phyloP scores from a whole-genome alignment of 2,113 vertebrate species.

The Chelonoidis abingdonii region DNA sequence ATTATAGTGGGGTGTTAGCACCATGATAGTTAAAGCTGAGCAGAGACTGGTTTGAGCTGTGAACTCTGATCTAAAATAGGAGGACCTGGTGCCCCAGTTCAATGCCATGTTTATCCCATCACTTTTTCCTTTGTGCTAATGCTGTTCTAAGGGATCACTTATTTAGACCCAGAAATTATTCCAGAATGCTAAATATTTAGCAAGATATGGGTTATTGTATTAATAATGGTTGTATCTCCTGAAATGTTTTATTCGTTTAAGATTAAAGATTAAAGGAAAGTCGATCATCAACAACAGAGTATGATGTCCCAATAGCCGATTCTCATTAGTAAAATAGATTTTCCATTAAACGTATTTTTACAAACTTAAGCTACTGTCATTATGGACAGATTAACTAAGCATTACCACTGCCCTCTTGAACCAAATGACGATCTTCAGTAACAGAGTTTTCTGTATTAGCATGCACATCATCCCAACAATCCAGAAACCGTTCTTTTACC shows the following conservation, averaged over 20 bases:
- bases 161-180: background rate
- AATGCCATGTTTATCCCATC: background rate
- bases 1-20: background rate
- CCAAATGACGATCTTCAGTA: background rate
- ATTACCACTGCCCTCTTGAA: background rate
- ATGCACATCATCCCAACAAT: background rate
- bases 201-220: background rate
- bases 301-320: background rate
- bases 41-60: background rate
- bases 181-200: background rate
- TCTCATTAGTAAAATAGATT: background rate
- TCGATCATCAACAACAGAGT: background rate
- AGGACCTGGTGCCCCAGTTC: background rate
- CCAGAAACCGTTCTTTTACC: background rate
- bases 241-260: background rate
- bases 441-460: background rate
- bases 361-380: slow-evolving; percentile 3
- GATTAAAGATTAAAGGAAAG: background rate
- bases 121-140: background rate
- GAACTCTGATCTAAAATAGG: background rate
- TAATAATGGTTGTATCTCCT: background rate
- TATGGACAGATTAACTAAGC: background rate
- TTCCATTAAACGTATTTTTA: background rate
- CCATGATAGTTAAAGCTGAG: background rate
- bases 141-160: background rate